Evolutionary conservation across 2,113 vertebrate genomes (phyloP).

Genomic region (Chroicocephalus ridibundus): DNA sequence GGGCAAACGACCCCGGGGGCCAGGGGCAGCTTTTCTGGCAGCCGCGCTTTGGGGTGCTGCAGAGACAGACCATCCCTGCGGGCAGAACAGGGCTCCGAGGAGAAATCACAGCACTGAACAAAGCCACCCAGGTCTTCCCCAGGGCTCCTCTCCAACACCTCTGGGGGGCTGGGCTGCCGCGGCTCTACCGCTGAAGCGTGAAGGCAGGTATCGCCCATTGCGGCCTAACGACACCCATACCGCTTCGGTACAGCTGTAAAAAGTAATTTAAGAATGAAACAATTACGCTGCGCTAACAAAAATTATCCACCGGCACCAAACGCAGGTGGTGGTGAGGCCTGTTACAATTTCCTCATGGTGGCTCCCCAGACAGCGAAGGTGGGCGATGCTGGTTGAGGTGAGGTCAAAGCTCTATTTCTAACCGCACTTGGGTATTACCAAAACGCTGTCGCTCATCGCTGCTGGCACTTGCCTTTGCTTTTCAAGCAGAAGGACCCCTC

Average conservation of each 20-base stretch:
- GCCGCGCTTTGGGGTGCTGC: neutral
- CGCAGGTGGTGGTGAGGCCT: rapidly evolving
- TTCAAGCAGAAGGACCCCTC: neutral
- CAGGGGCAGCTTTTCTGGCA: neutral
- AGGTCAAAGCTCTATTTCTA: neutral
- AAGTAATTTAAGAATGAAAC: neutral
- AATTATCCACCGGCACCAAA: neutral
- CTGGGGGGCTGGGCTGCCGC: rapidly evolving
- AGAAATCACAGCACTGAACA: neutral
- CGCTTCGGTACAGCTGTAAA: rapidly evolving
- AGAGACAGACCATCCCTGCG: rapidly evolving
- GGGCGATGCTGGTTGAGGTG: rapidly evolving
- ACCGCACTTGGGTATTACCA: rapidly evolving
- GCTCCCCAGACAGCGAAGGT: rapidly evolving
- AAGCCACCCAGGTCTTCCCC: neutral
- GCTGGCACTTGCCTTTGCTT: neutral
- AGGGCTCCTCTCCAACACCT: neutral
- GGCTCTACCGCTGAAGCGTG: neutral
- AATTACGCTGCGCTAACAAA: rapidly evolving
- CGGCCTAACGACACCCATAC: neutral
- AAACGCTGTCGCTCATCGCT: neutral
- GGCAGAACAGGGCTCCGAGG: neutral
- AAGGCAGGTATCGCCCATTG: rapidly evolving
- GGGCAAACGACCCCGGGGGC: rapidly evolving
- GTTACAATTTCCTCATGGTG: rapidly evolving